These are phyloP conservation scores for Todiramphus chloris DNA, from an alignment of 2,113 vertebrate genomes.

Conservation along the genomic window DNA sequence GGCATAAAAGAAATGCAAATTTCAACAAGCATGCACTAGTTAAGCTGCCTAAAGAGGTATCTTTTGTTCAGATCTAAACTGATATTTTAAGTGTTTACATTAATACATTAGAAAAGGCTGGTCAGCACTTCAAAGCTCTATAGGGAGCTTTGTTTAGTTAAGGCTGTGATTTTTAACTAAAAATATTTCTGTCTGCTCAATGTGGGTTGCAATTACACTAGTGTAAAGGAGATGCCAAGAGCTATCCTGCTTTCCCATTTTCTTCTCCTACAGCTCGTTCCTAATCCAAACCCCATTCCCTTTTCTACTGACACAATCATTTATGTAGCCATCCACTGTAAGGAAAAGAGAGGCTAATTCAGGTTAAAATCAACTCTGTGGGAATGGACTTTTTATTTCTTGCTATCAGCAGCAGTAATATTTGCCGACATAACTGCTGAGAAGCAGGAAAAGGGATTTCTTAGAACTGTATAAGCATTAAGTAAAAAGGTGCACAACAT, in stretches of 20 bases:
- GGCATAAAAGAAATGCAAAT: conserved; percentile 36
- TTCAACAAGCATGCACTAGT: neutral
- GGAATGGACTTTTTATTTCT: neutral
- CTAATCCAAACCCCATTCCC: neutral
- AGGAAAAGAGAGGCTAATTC: neutral
- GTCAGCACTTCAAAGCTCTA: neutral
- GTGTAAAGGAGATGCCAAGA: neutral
- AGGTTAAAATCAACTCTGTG: neutral
- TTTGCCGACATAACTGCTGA: neutral
- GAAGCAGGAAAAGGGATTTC: neutral
- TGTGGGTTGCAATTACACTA: neutral
- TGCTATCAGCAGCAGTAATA: neutral
- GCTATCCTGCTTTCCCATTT: neutral
- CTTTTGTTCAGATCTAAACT: neutral
- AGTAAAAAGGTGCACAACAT: neutral
- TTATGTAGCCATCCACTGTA: neutral
- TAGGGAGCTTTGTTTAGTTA: neutral
- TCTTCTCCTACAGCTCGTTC: neutral
- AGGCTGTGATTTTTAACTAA: neutral
- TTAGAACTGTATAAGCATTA: neutral
- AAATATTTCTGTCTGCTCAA: neutral
- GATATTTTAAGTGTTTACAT: neutral
- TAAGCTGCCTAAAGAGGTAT: neutral
- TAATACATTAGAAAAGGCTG: neutral
- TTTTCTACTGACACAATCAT: neutral